phyloP scores from a whole-genome alignment of 2,113 vertebrate genomes.

The Lepus europaeus region DNA sequence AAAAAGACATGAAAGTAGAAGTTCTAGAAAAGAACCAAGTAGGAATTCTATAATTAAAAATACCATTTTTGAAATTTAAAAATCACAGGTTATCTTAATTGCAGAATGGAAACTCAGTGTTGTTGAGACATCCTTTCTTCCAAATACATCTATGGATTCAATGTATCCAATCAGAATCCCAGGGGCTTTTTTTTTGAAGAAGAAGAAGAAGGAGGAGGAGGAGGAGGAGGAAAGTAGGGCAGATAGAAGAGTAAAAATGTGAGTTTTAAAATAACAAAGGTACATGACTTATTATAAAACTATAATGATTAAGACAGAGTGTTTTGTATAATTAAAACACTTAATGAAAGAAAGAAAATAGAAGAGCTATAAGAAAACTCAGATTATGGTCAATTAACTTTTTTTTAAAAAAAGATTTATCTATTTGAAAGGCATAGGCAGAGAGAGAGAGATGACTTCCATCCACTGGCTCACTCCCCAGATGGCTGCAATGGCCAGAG shows the following conservation, averaged over 20 bases:
- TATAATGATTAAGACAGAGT: background rate
- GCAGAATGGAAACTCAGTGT: background rate
- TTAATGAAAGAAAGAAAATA: background rate
- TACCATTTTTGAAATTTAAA: background rate
- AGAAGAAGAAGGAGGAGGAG: background rate
- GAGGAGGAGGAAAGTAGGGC: background rate
- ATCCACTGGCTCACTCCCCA: too few species aligned
- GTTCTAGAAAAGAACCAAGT: background rate
- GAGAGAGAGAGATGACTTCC: too few species aligned
- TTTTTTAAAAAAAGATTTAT: background rate
- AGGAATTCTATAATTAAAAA: background rate
- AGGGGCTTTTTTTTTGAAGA: background rate
- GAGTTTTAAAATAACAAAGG: background rate
- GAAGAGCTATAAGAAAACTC: background rate
- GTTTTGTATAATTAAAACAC: background rate
- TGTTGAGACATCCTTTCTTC: background rate
- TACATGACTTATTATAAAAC: background rate
- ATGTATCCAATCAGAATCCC: background rate
- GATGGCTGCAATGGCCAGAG: too few species aligned
- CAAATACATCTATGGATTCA: background rate
- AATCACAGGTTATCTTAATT: background rate
- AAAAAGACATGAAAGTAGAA: background rate
- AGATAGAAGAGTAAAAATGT: background rate
- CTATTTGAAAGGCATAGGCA: too few species aligned
- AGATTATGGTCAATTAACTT: background rate